Evolutionary conservation across 1,140 invertebrate genomes (phyloP).

Genomic region (Drosophila subpulchrella): DNA sequence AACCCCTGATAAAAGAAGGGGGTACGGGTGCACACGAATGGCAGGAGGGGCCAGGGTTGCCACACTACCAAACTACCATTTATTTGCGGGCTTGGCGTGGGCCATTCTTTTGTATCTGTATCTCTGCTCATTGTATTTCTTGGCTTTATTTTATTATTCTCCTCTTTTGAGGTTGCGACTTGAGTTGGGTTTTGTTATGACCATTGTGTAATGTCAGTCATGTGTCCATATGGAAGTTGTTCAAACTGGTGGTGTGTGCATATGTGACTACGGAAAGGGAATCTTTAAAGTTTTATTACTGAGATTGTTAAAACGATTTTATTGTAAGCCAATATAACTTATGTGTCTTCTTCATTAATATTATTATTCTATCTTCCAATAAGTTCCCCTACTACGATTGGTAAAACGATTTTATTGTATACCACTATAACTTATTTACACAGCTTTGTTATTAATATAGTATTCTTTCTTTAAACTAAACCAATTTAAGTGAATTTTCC

Average conservation of each 20-base stretch:
- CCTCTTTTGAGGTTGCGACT: slow-evolving; percentile 19
- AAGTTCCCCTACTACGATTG: too few species aligned
- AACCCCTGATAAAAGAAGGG: neutral
- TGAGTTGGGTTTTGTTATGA: neutral
- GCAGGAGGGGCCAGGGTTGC: slow-evolving; percentile 18
- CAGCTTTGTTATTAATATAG: too few species aligned
- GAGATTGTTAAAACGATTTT: too few species aligned
- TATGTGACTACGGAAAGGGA: neutral
- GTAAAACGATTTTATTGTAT: too few species aligned
- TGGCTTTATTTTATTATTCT: slow-evolving; percentile 27
- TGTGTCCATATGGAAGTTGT: slow-evolving; percentile 8
- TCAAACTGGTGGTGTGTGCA: neutral
- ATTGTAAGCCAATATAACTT: too few species aligned
- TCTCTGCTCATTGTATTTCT: slow-evolving; percentile 16
- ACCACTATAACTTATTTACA: too few species aligned
- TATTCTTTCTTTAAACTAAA: too few species aligned
- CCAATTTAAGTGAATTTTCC: too few species aligned
- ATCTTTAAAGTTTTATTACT: neutral
- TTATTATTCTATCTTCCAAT: too few species aligned
- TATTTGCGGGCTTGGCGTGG: slow-evolving; percentile 59
- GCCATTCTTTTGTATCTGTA: slow-evolving; percentile 32
- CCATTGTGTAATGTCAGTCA: slow-evolving; percentile 37
- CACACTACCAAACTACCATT: neutral
- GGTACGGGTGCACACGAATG: neutral
- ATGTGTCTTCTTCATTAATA: too few species aligned